Evolutionary conservation across 2,888 invertebrate species (phyloP).

Genomic region (Aphodius sticticus): DNA sequence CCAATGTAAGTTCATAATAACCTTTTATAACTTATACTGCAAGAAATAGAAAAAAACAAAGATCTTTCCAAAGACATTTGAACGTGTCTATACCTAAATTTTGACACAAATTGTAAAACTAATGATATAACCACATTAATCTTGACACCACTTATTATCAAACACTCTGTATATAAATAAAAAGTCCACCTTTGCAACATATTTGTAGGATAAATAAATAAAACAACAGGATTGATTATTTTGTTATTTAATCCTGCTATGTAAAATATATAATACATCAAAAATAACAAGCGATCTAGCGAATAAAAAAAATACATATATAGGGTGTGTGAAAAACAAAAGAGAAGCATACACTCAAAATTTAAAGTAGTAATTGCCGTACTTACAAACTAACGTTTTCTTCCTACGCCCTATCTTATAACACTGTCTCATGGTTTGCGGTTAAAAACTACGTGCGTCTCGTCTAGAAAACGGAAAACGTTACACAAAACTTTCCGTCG

Average conservation of each 20-base stretch:
- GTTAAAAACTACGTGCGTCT: not conserved
- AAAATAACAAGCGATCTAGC: not conserved
- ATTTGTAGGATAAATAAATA: not conserved
- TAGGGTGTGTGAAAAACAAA: not conserved
- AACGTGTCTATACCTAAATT: too few species aligned
- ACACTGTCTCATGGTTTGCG: not conserved
- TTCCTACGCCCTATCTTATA: not conserved
- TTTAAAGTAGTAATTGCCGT: slow-evolving; percentile 4
- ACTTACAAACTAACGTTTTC: not conserved
- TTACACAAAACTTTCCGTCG: not conserved
- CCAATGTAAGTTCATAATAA: too few species aligned
- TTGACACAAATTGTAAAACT: too few species aligned
- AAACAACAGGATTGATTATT: not conserved
- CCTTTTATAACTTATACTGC: too few species aligned
- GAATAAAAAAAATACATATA: not conserved
- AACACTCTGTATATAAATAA: too few species aligned
- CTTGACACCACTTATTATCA: too few species aligned
- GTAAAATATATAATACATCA: slow-evolving; percentile 4
- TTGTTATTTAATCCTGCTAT: not conserved
- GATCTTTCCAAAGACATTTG: too few species aligned
- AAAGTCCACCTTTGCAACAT: too few species aligned
- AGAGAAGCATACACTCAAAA: not conserved
- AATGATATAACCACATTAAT: too few species aligned
- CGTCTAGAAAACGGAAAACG: not conserved
- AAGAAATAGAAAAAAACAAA: too few species aligned